These are phyloP conservation scores for Ochotona curzoniae DNA, from an alignment of 2,113 vertebrate genomes.

Conservation along the genomic window DNA sequence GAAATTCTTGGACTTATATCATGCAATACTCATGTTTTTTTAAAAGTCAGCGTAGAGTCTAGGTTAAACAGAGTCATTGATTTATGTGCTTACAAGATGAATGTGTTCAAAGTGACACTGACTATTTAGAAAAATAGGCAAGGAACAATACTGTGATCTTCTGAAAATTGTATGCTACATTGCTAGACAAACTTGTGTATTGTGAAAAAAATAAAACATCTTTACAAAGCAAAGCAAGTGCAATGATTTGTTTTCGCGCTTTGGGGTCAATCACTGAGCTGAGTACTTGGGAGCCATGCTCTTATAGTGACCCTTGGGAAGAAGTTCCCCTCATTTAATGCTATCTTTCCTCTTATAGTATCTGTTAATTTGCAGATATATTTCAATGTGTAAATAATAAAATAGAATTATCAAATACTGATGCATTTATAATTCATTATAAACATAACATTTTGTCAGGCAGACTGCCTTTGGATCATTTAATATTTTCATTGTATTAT, in stretches of 20 bases:
- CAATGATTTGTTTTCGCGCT: too few species aligned
- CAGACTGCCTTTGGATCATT: too few species aligned
- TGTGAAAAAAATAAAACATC: background rate
- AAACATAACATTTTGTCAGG: background rate
- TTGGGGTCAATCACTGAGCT: background rate
- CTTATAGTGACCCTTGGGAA: too few species aligned
- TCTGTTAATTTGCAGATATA: background rate
- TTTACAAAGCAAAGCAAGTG: background rate
- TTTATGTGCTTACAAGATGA: background rate
- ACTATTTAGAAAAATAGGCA: background rate
- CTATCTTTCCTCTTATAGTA: background rate
- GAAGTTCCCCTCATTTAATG: background rate
- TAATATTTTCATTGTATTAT: too few species aligned
- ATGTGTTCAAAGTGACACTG: background rate
- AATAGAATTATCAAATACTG: background rate
- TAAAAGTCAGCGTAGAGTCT: background rate
- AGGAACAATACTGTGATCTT: background rate
- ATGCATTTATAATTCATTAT: background rate
- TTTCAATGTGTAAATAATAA: background rate
- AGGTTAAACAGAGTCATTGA: background rate
- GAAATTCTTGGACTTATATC: background rate
- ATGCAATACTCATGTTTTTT: background rate
- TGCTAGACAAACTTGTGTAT: background rate
- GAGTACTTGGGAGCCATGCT: too few species aligned
- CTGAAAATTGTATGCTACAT: background rate